Base-by-base conservation (phyloP, 1,140 invertebrate species). In the Tetragnatha versicolor region DNA sequence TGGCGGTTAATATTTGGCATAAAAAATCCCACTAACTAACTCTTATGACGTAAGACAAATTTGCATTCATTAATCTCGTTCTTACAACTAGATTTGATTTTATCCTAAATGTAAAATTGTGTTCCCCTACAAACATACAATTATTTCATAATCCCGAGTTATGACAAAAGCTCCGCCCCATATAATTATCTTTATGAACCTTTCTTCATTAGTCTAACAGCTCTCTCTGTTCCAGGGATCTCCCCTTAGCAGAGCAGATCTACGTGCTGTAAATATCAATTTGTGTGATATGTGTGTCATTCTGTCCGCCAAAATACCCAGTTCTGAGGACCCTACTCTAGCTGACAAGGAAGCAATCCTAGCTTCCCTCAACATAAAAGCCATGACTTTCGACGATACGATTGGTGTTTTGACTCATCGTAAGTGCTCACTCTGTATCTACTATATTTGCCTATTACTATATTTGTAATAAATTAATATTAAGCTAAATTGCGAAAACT, bases 271-370 rank as follows among this genome's bases (percentile, higher is more conserved):
- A 25, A 99, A 99, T 87, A 97, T 99, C 73, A 99, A 99, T 88
- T 89, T 98, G 80, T 99, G 97, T 89, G 97, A 99, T 89, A 99
- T 99, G 97, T 98, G 96, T 89, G 90, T 91, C 25, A 98, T 99
- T 86, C 88, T 98, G 92, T 98, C 90, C 84, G 96, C 97, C 84
- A 97, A 94, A 89, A 94, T 90, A 91, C 96, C 90, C 91, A 96
- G 89, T 73, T 96, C 97, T 86, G 97, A 99, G 88, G 98, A 99
- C 89, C 96, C 97, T 70, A 98, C 97, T 85, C 89, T 99, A 86
- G 97, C 97, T 79, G 98, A 99, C 88, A 99, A 99, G 88, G 97
- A 99, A 88, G 97, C 98, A 82, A 99, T 99, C 86, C 89, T 99
- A 83, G 98, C 98, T 83, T 99, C 97, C 81, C 90, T 99, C 73